A percentile compares a stretch with the other conserved stretches of the same genome.
phyloP scores from a whole-genome alignment of 2,113 vertebrate genomes.

The Tichodroma muraria region DNA sequence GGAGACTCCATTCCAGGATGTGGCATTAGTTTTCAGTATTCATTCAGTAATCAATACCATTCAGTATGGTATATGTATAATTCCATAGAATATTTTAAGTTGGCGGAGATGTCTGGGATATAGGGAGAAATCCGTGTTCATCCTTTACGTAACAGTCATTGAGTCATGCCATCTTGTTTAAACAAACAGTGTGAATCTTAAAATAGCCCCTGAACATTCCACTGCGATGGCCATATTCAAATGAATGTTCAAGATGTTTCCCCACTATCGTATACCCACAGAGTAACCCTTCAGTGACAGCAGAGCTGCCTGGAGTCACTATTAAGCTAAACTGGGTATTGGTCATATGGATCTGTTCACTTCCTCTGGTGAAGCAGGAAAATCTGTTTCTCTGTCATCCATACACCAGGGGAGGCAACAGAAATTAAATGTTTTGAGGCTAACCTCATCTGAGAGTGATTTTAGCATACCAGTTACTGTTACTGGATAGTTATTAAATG shows the following conservation, averaged over 20 bases:
- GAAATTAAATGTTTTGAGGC: background rate
- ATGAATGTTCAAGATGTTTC: slow-evolving; percentile 44
- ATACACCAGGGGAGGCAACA: background rate
- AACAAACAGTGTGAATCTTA: slow-evolving; percentile 54
- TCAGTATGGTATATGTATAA: background rate
- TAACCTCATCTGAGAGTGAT: background rate
- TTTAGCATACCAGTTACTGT: background rate
- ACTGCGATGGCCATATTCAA: slow-evolving; percentile 11
- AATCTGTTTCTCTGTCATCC: background rate
- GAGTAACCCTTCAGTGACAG: slow-evolving; percentile 12
- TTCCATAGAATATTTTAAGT: background rate
- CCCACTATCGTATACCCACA: slow-evolving; percentile 4
- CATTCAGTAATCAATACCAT: background rate
- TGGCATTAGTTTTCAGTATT: background rate
- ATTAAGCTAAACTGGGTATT: background rate
- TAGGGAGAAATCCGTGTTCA: slow-evolving; percentile 1
- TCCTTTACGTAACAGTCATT: slow-evolving; percentile 26
- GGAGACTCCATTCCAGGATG: background rate
- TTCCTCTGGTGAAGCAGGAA: background rate
- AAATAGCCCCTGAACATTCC: slow-evolving; percentile 55
- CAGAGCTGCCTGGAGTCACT: background rate
- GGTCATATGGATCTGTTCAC: background rate
- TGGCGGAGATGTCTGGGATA: background rate
- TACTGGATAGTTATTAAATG: background rate
- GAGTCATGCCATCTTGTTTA: slow-evolving; percentile 27